Evolutionary conservation across 2,797 vertebrate species (phyloP).

Genomic region (Spinus olivaceus): DNA sequence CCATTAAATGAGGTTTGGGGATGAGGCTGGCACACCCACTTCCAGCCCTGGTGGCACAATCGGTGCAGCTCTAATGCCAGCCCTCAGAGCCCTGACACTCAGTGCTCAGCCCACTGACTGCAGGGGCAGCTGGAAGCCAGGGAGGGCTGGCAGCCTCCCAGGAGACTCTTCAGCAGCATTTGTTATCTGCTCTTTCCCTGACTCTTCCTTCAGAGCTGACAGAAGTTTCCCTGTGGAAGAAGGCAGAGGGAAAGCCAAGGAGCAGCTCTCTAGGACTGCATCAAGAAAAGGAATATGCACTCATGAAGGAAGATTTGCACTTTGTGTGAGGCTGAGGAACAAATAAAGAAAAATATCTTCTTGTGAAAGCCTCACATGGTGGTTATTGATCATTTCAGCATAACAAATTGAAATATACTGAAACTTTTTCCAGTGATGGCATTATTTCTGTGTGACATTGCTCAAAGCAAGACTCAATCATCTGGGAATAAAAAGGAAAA

Average conservation of each 20-base stretch:
- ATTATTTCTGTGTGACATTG: not conserved
- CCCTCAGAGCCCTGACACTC: not conserved
- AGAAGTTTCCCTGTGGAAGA: not conserved
- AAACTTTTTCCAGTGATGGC: not conserved
- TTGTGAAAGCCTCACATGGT: not conserved
- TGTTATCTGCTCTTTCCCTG: not conserved
- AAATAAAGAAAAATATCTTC: not conserved
- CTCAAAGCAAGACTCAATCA: not conserved
- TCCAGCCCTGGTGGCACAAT: not conserved
- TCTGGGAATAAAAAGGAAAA: not conserved
- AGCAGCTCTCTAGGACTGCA: not conserved
- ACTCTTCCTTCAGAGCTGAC: not conserved
- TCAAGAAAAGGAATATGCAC: not conserved
- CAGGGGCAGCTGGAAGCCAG: not conserved
- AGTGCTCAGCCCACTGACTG: not conserved
- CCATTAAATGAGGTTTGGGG: not conserved
- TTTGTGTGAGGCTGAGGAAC: not conserved
- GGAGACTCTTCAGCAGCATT: not conserved
- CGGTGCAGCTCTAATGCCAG: not conserved
- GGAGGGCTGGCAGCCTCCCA: not conserved
- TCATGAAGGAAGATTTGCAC: not conserved
- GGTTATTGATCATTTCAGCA: constrained; percentile 17
- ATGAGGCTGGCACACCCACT: not conserved
- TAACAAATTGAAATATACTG: not conserved
- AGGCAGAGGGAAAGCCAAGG: not conserved